Evolutionary conservation across 2,888 invertebrate species (phyloP).

Genomic region (Encarsia formosa): DNA sequence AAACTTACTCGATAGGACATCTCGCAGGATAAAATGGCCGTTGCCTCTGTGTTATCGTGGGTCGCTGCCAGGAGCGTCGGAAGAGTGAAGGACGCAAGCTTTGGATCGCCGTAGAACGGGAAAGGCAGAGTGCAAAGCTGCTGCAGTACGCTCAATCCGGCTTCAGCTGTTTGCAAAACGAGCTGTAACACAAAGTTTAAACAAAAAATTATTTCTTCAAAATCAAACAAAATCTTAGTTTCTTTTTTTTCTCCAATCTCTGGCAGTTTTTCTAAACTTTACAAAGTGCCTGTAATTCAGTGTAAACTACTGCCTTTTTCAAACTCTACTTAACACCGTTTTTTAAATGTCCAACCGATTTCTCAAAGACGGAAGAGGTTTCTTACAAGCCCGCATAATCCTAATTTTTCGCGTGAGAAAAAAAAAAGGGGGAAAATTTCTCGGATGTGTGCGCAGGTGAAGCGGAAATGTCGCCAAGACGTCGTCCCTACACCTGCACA

Average conservation of each 20-base stretch:
- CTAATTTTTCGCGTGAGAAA: too few species aligned
- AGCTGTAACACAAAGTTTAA: slow-evolving; percentile 57
- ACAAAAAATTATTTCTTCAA: too few species aligned
- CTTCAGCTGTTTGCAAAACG: slow-evolving; percentile 66
- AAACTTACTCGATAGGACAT: slow-evolving; percentile 58
- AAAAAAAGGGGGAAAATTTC: too few species aligned
- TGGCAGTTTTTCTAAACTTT: too few species aligned
- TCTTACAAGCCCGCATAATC: too few species aligned
- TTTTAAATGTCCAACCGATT: too few species aligned
- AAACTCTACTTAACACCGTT: too few species aligned
- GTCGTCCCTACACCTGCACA: slow-evolving; percentile 1
- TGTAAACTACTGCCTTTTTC: too few species aligned
- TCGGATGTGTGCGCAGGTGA: slow-evolving; percentile 9
- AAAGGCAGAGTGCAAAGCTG: slow-evolving; percentile 81
- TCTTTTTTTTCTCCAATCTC: too few species aligned
- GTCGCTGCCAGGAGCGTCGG: slow-evolving; percentile 76
- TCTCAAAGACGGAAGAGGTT: too few species aligned
- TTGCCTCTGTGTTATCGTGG: slow-evolving; percentile 64
- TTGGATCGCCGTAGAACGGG: slow-evolving; percentile 76
- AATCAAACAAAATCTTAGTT: too few species aligned
- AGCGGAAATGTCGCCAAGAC: slow-evolving; percentile 12
- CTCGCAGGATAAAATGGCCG: slow-evolving; percentile 71
- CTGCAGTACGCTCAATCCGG: slow-evolving; percentile 75
- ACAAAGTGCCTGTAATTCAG: too few species aligned
- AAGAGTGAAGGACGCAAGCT: slow-evolving; percentile 67